Evolutionary conservation across 2,797 vertebrate species (phyloP).

Genomic region (Chiloscyllium punctatum): DNA sequence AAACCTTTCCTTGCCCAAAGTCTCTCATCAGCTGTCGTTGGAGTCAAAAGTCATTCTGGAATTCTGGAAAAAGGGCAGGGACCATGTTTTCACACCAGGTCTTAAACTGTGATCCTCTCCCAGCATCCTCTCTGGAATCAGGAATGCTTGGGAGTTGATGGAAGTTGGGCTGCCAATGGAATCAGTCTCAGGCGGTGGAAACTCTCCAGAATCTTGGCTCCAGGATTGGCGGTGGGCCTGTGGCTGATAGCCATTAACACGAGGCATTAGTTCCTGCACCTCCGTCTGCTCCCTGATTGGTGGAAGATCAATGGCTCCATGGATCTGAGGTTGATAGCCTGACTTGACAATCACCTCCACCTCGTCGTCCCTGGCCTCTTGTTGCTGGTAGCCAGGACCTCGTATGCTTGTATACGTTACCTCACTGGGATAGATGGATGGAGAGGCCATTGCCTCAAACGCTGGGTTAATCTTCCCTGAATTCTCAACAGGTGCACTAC

Average conservation of each 20-base stretch:
- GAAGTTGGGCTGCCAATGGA: conserved; percentile 19
- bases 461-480: background rate
- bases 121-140: background rate
- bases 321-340: conserved; percentile 19
- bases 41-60: background rate
- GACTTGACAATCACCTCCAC: background rate
- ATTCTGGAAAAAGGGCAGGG: conserved; percentile 22
- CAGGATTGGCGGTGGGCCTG: background rate
- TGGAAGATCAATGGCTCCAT: background rate
- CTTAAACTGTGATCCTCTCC: background rate
- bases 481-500: background rate
- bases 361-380: background rate
- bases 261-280: background rate
- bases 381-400: background rate
- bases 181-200: too few relatives aligned
- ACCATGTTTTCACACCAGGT: background rate
- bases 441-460: background rate
- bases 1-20: background rate
- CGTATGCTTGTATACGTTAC: background rate
- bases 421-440: background rate
- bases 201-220: background rate
- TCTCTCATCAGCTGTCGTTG: background rate
- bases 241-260: background rate
- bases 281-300: background rate
- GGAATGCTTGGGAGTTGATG: conserved; percentile 23